A percentile compares a stretch with the other conserved stretches of the same genome.
Evolutionary conservation across 2,797 vertebrate genomes (phyloP).

Genomic region (Hippocampus kuda): DNA sequence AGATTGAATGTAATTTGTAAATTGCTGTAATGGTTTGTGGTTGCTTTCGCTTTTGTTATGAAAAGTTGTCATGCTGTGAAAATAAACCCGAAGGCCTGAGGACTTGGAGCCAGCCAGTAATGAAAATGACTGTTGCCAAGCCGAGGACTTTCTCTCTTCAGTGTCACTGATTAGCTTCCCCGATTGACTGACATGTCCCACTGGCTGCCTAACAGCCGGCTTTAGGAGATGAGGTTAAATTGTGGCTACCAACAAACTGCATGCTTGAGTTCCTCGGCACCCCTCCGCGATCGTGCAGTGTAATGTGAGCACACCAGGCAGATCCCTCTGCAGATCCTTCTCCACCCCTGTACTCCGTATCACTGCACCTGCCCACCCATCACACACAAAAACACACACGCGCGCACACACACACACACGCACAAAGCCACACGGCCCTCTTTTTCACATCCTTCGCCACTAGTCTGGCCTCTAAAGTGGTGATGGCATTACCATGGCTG

Average conservation of each 20-base stretch:
- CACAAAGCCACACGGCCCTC: conserved; percentile 47
- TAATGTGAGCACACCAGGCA: conserved; percentile 66
- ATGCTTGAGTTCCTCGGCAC: conserved; percentile 64
- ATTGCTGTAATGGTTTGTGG: conserved; percentile 59
- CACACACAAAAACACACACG: not conserved
- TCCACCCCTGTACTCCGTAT: conserved; percentile 32
- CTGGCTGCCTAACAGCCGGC: conserved; percentile 53
- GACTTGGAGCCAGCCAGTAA: conserved; percentile 46
- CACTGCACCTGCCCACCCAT: conserved; percentile 12
- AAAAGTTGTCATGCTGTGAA: conserved; percentile 59
- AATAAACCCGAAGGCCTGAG: conserved; percentile 67
- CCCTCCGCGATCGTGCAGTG: conserved; percentile 60
- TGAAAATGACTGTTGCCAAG: conserved; percentile 59
- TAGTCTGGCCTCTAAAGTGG: conserved; percentile 57
- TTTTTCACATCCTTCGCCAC: conserved; percentile 55
- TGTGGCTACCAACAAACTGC: conserved; percentile 71
- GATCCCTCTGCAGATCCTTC: conserved; percentile 52
- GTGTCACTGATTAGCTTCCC: conserved; percentile 57
- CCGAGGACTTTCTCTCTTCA: conserved; percentile 32
- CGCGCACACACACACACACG: not conserved
- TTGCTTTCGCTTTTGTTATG: conserved; percentile 54
- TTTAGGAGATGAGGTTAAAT: conserved; percentile 66
- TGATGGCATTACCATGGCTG: conserved; percentile 54
- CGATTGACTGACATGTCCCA: conserved; percentile 63
- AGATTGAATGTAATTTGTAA: conserved; percentile 58